A percentile compares a stretch with the other conserved stretches of the same genome.
phyloP scores from a whole-genome alignment of 2,888 invertebrate genomes.

The Diplolepis rosae region DNA sequence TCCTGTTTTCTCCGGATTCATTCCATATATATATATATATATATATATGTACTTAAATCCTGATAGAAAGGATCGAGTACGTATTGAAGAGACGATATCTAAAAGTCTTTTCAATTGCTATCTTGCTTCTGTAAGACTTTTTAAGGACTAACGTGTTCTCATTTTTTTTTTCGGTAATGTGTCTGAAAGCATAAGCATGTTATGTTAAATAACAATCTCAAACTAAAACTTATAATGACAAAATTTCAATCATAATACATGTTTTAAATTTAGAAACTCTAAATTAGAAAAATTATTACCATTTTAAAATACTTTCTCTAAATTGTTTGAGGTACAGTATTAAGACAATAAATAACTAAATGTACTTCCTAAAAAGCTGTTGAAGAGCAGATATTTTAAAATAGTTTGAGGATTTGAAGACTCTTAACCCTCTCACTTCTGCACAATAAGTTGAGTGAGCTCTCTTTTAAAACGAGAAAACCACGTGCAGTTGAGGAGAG shows the following conservation, averaged over 20 bases:
- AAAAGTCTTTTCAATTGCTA: neutral
- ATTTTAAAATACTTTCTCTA: no score
- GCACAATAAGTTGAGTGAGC: constrained; percentile 11
- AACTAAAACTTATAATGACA: no score
- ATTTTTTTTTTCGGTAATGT: no score
- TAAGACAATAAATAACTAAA: no score
- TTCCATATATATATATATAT: neutral
- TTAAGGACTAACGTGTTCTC: neutral
- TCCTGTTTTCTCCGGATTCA: neutral
- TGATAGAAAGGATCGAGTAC: neutral
- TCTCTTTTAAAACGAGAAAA: constrained; percentile 3
- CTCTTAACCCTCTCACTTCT: neutral
- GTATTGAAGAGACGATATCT: neutral
- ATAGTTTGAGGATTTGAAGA: constrained; percentile 6
- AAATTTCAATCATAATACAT: no score
- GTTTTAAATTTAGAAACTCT: no score
- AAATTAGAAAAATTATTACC: no score
- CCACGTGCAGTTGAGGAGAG: constrained; percentile 11
- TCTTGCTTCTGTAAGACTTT: neutral
- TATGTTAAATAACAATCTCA: no score
- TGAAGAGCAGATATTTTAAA: neutral
- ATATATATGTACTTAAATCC: neutral
- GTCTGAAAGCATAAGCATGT: no score
- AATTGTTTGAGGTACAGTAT: no score
- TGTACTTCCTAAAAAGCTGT: neutral